Percentiles rank a stretch among this genome's conserved stretches.
phyloP scores from a whole-genome alignment of 2,888 invertebrate species.

The Nephrotoma appendiculata region DNA sequence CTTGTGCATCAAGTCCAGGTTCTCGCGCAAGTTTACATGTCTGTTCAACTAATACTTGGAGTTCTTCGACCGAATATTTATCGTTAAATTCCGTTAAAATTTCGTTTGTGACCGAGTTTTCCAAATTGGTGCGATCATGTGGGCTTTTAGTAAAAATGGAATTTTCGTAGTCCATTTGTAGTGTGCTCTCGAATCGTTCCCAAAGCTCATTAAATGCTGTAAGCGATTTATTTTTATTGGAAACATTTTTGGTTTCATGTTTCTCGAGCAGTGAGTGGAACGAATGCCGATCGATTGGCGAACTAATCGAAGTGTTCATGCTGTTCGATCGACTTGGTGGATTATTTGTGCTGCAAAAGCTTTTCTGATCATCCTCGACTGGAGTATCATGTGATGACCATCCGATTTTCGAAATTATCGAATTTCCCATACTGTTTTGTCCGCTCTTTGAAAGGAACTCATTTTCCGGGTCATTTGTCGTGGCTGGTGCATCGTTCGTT shows the following conservation, averaged over 20 bases:
- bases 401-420: slow-evolving; percentile 46
- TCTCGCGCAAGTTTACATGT: slow-evolving; percentile 57
- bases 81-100: slow-evolving; percentile 34
- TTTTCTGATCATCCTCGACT: slow-evolving; percentile 7
- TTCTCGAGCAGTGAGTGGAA: slow-evolving; percentile 27
- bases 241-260: slow-evolving; percentile 24
- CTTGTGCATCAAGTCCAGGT: slow-evolving; percentile 70
- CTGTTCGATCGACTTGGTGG: slow-evolving; percentile 24
- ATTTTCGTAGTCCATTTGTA: not conserved
- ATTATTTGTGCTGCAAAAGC: not conserved
- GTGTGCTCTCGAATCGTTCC: slow-evolving; percentile 27
- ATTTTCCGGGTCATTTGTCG: not conserved
- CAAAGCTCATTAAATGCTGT: slow-evolving; percentile 49
- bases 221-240: slow-evolving; percentile 20
- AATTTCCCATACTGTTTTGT: slow-evolving; percentile 39
- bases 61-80: slow-evolving; percentile 39
- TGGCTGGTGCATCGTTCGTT: not conserved
- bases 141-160: not conserved
- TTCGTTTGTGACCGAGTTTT: not conserved
- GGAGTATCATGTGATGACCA: slow-evolving; percentile 40
- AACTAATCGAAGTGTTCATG: slow-evolving; percentile 22
- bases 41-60: slow-evolving; percentile 47
- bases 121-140: not conserved
- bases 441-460: not conserved
- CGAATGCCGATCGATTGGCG: slow-evolving; percentile 25